Percentiles rank a stretch among this genome's conserved stretches.
Evolutionary conservation across 2,797 vertebrate species (phyloP).

Genomic region (Halcyon leucocephala): DNA sequence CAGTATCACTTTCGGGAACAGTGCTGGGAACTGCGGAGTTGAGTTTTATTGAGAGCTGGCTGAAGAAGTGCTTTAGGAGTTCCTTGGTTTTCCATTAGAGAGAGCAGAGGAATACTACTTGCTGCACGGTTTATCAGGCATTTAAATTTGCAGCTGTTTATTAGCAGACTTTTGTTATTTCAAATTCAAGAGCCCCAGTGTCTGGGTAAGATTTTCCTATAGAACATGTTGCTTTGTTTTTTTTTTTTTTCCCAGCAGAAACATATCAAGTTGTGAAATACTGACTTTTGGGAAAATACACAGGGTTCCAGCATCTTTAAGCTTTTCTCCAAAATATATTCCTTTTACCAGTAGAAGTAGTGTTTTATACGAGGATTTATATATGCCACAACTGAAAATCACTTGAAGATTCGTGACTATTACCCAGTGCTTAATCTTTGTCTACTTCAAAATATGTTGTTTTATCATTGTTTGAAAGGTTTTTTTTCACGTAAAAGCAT

Average conservation of each 20-base stretch:
- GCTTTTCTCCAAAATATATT: not conserved
- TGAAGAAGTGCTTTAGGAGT: not conserved
- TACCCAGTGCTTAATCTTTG: not conserved
- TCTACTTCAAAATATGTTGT: not conserved
- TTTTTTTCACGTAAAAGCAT: not conserved
- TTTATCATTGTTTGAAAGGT: not conserved
- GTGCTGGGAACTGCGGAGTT: not conserved
- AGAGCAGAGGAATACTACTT: not conserved
- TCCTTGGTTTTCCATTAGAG: not conserved
- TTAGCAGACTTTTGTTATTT: not conserved
- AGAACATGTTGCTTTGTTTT: not conserved
- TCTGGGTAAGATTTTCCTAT: not conserved
- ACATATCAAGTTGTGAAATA: not conserved
- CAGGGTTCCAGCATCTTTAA: not conserved
- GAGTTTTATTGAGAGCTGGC: not conserved
- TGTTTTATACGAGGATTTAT: not conserved
- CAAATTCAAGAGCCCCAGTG: not conserved
- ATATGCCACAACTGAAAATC: not conserved
- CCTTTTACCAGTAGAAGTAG: not conserved
- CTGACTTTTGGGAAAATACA: not conserved
- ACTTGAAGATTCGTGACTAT: not conserved
- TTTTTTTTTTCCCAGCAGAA: not conserved
- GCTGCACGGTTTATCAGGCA: not conserved
- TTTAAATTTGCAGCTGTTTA: not conserved
- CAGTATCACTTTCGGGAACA: not conserved